Evolutionary conservation across 2,888 invertebrate species (phyloP).

Genomic region (Hypercompe scribonia): DNA sequence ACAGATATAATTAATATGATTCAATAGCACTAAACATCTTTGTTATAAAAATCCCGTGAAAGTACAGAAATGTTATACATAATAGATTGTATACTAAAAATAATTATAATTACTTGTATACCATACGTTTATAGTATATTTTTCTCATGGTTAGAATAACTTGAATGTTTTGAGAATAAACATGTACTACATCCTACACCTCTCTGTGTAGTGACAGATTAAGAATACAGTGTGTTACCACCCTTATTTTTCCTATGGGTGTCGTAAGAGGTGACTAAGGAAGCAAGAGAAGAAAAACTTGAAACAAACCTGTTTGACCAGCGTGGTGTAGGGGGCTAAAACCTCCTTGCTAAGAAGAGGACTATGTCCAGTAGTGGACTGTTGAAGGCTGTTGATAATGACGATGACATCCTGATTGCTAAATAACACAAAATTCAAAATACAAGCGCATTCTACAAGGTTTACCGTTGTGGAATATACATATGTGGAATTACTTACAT

Average conservation of each 20-base stretch:
- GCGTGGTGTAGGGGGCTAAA: too few relatives aligned
- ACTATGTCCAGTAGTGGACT: too few relatives aligned
- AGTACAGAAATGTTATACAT: background rate
- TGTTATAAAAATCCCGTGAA: constrained; percentile 1
- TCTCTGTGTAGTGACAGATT: too few relatives aligned
- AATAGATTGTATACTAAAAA: background rate
- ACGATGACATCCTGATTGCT: background rate
- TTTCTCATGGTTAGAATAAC: background rate
- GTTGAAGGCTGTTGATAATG: too few relatives aligned
- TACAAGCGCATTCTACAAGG: background rate
- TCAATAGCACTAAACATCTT: constrained; percentile 2
- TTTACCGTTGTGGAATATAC: background rate
- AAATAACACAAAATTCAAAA: background rate
- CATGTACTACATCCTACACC: background rate
- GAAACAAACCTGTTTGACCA: too few relatives aligned
- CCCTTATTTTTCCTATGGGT: too few relatives aligned
- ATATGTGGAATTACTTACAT: background rate
- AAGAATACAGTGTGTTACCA: too few relatives aligned
- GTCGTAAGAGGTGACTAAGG: too few relatives aligned
- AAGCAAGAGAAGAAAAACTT: too few relatives aligned
- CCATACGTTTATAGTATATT: constrained; percentile 12
- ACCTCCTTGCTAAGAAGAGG: too few relatives aligned
- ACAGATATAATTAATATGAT: background rate
- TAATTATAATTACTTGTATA: background rate
- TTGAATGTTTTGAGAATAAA: constrained; percentile 2